Evolutionary conservation across 2,113 vertebrate genomes (phyloP), one percentile per base, ranked within the genome.

Genomic region (Holacanthus passer): DNA sequence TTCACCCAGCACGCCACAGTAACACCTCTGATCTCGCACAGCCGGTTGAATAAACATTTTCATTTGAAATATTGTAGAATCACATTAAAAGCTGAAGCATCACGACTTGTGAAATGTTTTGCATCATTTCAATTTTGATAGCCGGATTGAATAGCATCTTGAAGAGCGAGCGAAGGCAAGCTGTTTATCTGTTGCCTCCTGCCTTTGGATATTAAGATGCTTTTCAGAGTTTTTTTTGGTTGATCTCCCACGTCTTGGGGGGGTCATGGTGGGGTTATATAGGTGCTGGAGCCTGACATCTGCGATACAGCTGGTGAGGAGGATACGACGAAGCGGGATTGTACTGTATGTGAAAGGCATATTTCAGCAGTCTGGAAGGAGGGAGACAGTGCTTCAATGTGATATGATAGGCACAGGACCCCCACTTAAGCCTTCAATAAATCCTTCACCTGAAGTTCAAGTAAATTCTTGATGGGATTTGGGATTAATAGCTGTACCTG

Each of bases 111-210:
- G 10, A 73, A 63, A 73, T 35, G 16, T 32, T 76, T 71, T 74
- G 29, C 59, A 67, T 71, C 72, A 58, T 80, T 72, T 77, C 5
- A 32, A 24, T 58, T 74, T 39, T 82, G 53, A 69, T 63, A 66
- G 13, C 7, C n/a, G 3, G 41, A 64, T n/a, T 69, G 52, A 65
- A 70, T 27, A 87, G n/a, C 63, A 47, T 22, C 73, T 50, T 72
- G 35, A 59, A 27, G 39, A 27, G 24, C 0, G 39, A 63, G 37
- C 2, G n/a, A 0, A 52, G 3, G 27, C 1, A 6, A 9, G 64
- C 68, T 64, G n/a, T 68, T 70, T 11, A 31, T 55, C 50, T 50
- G 55, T 41, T 55, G 2, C 12, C 58, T 27, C 6, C 13, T 35
- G 11, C 39, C 19, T 66, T 73, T 56, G 31, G 58, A 73, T 64